Evolutionary conservation across 53 echinoderm and acorn worm species (phyloP), one percentile per base, ranked within the genome.

Genomic region (Pentamera pediparva): DNA sequence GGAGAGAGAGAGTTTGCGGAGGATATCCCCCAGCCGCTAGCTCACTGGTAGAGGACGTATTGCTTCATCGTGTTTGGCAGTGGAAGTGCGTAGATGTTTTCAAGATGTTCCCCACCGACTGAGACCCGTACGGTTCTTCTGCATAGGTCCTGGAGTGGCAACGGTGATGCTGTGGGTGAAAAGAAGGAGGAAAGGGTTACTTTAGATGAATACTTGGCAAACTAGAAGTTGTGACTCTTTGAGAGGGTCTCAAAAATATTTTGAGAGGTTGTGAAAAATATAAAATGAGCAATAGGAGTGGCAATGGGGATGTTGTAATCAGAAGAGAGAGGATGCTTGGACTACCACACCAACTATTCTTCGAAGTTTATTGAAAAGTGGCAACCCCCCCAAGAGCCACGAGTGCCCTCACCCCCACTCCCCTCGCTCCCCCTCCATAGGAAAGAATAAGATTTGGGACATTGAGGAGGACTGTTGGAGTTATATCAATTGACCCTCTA

Each of bases 41-140:
- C 35, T 91, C 91, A 98, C 45, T 98, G 98, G 83, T 87, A 98
- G 65, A 98, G 87, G 62, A 98, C 61, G 86, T 98, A 98, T 26
- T 83, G 51, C 78, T 98, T 98, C 65, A 98, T 82, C 80, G 88
- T 90, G 54, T 82, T 88, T 9, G 98, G 98, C 69, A 98, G 75
- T 21, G 98, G 98, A 21, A 98, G 86, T 61, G 85, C 85, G 54
- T 98, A 98, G 35, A 98, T 85, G 35, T 92, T 83, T 61, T 91
- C 90, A 34, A 98, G 84, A 47, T 88, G 77, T 24, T 98, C 91
- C 33, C 86, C 85, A 18, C 98, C 98, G n/a, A 98, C 83, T 0
- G 88, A 88, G 18, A 98, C 83, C 6, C 98, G 85, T 36, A 98
- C 85, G 29, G 78, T 65, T 59, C 98, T 70, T 38, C 98, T 79